A percentile compares a stretch with the other conserved stretches of the same genome.
Evolutionary conservation across 2,113 vertebrate species (phyloP).

Genomic region (Petromus typicus): DNA sequence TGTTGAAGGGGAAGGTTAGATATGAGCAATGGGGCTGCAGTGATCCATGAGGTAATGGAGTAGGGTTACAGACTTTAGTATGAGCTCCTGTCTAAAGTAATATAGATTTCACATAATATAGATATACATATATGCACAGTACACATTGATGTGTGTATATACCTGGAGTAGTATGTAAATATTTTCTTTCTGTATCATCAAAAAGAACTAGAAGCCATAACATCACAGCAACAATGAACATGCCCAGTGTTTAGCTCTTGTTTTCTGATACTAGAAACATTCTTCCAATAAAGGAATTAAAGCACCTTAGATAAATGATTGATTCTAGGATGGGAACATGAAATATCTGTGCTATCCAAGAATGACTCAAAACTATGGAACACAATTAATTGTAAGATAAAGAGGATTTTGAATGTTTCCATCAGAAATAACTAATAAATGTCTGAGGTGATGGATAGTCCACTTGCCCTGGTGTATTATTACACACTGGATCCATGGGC

Average conservation of each 20-base stretch:
- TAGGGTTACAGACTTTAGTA: background rate
- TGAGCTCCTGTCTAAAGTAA: conserved; percentile 3
- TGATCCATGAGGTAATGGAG: background rate
- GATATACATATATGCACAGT: background rate
- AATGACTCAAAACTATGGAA: background rate
- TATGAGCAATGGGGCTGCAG: background rate
- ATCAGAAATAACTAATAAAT: background rate
- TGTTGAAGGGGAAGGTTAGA: background rate
- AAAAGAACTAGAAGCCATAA: background rate
- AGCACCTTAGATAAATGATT: background rate
- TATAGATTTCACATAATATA: background rate
- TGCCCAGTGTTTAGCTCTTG: background rate
- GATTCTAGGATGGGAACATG: background rate
- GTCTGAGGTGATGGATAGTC: background rate
- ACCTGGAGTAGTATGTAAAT: background rate
- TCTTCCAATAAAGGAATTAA: background rate
- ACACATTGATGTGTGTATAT: background rate
- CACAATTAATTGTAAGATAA: background rate
- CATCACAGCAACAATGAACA: background rate
- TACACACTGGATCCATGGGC: background rate
- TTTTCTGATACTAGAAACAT: background rate
- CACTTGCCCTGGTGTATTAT: background rate
- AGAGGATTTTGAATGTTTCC: background rate
- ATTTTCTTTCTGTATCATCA: background rate
- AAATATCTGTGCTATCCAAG: background rate